Conservation (phyloP, 2,888 invertebrate genomes). For the Ectobius pallidus region DNA sequence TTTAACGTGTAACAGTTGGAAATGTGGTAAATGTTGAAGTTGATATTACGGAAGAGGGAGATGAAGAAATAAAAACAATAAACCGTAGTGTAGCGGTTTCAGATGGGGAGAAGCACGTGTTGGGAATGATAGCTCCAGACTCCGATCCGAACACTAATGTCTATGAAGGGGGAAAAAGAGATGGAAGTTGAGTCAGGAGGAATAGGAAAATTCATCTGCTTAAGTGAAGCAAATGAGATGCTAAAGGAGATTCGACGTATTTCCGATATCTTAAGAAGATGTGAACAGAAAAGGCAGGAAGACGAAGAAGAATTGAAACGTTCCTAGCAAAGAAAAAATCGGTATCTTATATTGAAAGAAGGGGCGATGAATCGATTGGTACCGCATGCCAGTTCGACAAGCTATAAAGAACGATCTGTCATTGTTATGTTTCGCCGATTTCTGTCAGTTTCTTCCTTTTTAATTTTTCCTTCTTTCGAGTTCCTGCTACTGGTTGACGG, state of each 20-base stretch:
- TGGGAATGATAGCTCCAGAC: not conserved
- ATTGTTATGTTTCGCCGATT: constrained; percentile 17
- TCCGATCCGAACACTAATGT: constrained; percentile 9
- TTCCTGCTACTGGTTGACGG: too few species aligned
- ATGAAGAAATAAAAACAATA: not conserved
- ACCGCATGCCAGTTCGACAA: not conserved
- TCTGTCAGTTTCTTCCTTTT: not conserved
- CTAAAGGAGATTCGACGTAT: constrained; percentile 32
- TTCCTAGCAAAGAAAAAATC: not conserved
- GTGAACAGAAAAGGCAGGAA: constrained; percentile 9
- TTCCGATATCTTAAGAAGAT: constrained; percentile 25
- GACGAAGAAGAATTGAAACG: constrained; percentile 28
- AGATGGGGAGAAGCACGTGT: not conserved
- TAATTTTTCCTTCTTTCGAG: not conserved
- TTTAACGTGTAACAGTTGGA: too few species aligned
- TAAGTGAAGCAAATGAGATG: constrained; percentile 37
- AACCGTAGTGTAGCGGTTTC: not conserved
- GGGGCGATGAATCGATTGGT: constrained; percentile 14
- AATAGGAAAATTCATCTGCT: constrained; percentile 22
- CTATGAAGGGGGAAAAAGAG: not conserved
- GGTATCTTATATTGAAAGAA: not conserved
- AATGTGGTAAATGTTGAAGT: not conserved
- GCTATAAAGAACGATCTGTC: constrained; percentile 16
- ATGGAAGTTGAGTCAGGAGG: not conserved
- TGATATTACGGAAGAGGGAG: not conserved